Base-by-base conservation (phyloP, 2,797 vertebrate species). In the Myripristis jacobus region DNA sequence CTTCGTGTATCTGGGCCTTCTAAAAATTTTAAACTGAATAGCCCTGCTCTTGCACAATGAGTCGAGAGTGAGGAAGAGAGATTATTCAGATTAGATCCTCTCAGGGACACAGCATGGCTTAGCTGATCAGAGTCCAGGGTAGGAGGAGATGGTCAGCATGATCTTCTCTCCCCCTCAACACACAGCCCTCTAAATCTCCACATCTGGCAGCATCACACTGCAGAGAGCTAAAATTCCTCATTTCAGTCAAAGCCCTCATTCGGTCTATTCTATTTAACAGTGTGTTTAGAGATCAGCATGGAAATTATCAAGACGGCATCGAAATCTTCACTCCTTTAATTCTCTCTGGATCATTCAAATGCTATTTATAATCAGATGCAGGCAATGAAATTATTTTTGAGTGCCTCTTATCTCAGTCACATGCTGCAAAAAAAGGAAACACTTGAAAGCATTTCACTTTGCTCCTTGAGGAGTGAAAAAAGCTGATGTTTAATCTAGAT, bases 11-110 rank as follows among this genome's bases (percentile, higher is more conserved):
- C n/a, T n/a, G n/a, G n/a, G n/a, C n/a, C n/a, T n/a, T n/a, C n/a
- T n/a, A n/a, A n/a, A n/a, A n/a, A n/a, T n/a, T n/a, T n/a, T n/a
- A n/a, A n/a, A n/a, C n/a, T n/a, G n/a, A n/a, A n/a, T n/a, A n/a
- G n/a, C n/a, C n/a, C n/a, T n/a, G n/a, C n/a, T n/a, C n/a, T n/a
- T n/a, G n/a, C 21, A 44, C 21, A 70, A 59, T 52, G 68, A 65
- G 16, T 74, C 59, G 74, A 79, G 71, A 80, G 73, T 36, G 52
- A 70, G 13, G 61, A 70, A 48, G 55, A 64, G 66, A 73, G 89
- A 86, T 88, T 79, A 87, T 75, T 41, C 54, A 36, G 43, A 70
- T 83, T 55, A 84, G 64, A 91, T 87, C 82, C 80, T 80, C 75
- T 88, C 70, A 48, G 53, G 62, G 65, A 62, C 24, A 82, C 56